phyloP scores from a whole-genome alignment of 2,888 invertebrate species.

The Catonia carolina region DNA sequence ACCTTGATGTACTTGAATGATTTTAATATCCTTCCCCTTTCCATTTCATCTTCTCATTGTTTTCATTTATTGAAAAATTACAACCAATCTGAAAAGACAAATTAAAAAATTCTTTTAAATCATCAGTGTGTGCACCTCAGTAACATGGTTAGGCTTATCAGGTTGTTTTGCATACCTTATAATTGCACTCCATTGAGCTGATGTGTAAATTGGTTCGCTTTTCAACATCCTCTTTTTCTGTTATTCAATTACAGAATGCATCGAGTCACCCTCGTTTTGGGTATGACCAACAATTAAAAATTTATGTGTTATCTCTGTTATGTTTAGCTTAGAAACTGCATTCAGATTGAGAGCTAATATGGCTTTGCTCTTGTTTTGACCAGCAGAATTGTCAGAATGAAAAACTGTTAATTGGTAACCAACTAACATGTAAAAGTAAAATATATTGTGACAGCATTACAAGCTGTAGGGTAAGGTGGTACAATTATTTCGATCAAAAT shows the following conservation, averaged over 20 bases:
- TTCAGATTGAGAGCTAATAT: slow-evolving; percentile 27
- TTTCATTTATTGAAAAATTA: background rate
- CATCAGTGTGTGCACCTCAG: background rate
- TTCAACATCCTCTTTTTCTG: slow-evolving; percentile 22
- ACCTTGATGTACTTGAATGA: background rate
- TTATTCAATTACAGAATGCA: slow-evolving; percentile 29
- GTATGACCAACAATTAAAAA: slow-evolving; percentile 31
- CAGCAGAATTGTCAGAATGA: slow-evolving; percentile 31
- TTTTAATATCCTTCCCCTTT: background rate
- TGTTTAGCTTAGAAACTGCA: slow-evolving; percentile 9
- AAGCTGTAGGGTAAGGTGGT: no score
- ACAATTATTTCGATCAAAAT: no score
- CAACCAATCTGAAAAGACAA: background rate
- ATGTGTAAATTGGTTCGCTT: no score
- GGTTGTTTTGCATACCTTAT: background rate
- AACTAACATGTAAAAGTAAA: no score
- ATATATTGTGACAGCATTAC: no score
- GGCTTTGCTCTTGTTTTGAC: slow-evolving; percentile 31
- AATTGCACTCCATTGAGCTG: slow-evolving; percentile 22
- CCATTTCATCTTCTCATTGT: background rate
- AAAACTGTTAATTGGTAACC: no score
- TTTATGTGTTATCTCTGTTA: slow-evolving; percentile 30
- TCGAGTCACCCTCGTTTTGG: slow-evolving; percentile 31
- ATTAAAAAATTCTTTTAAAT: background rate
- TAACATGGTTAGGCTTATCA: background rate